These are phyloP conservation scores for Lepidurus apus DNA, from an alignment of 1,140 invertebrate species.

Conservation along the genomic window DNA sequence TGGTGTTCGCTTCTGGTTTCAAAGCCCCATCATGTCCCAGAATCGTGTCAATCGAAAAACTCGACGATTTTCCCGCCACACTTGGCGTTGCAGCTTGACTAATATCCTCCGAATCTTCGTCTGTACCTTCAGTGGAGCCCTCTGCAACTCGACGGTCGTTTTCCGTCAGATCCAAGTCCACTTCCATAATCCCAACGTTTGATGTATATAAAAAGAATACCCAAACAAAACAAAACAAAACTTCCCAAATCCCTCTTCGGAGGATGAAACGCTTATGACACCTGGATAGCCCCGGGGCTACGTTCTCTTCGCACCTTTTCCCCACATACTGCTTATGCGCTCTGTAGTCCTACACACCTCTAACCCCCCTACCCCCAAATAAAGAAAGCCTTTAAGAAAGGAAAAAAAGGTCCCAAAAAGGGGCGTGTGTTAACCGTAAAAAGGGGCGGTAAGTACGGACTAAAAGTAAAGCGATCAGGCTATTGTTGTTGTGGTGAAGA, in stretches of 20 bases:
- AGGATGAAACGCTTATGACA: slow-evolving; percentile 19
- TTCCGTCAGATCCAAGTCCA: not conserved
- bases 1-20: not conserved
- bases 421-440: slow-evolving; percentile 5
- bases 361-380: not conserved
- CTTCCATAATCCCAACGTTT: not conserved
- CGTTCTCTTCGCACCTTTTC: slow-evolving; percentile 1
- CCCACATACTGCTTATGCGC: slow-evolving; percentile 7
- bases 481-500: not conserved
- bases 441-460: not conserved
- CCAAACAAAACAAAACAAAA: not conserved
- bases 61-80: not conserved
- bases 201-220: no score
- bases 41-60: slow-evolving; percentile 6
- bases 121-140: not conserved
- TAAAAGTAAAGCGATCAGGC: slow-evolving; percentile 19
- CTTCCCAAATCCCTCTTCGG: not conserved
- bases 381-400: not conserved
- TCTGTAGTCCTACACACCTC: slow-evolving; percentile 15
- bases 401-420: not conserved
- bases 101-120: not conserved
- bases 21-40: not conserved
- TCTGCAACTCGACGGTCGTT: not conserved
- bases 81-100: not conserved
- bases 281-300: not conserved